Evolutionary conservation across 2,113 vertebrate genomes (phyloP), one percentile per base, ranked within the genome.

Genomic region (Ophthalmolycus amberensis): DNA sequence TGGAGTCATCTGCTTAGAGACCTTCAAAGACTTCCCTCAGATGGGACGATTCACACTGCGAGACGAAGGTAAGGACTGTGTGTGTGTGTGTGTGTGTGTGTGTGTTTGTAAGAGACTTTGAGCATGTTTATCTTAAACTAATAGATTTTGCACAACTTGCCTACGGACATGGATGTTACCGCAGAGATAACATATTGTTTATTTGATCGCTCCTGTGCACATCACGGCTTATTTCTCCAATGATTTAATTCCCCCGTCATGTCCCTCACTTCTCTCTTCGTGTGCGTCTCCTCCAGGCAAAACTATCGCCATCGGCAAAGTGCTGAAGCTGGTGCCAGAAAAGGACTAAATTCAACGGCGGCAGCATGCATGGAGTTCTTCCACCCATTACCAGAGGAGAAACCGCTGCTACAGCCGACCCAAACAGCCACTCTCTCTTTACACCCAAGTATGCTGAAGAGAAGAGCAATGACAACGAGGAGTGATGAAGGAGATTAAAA

Each of bases 21-120:
- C 98, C 79, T 99, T 99, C 95, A 99, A 99, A 95, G 98, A 99
- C 89, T 99, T 99, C 94, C 98, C 98, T 92, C 98, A 99, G 92
- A 99, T 99, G 98, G 98, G 98, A 71, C 96, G 98, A 42, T 99
- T 99, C 91, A 99, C 98, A 46, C 96, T 99, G 89, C 93, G 98
- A 93, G 98, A 99, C 66, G 98, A 99, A 96, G 98, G 98, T 99
- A 92, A 95, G 96, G 15, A 34, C 56, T 2, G 3, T 1, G 29
- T 27, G 40, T 15, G 29, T 32, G 20, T 27, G 22, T 60, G 38
- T 7, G 46, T 1, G 32, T 29, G 42, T 16, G 60, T 5, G 9
- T 37, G 16, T 44, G 32, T 64, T 37, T 9, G n/a, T 15, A n/a
- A 38, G 48, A 60, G 34, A 64, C 9, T 9, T 68, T 20, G 42